A percentile compares a stretch with the other conserved stretches of the same genome.
These are phyloP conservation scores for Steatornis caripensis DNA, from an alignment of 2,113 vertebrate genomes.

Conservation along the genomic window DNA sequence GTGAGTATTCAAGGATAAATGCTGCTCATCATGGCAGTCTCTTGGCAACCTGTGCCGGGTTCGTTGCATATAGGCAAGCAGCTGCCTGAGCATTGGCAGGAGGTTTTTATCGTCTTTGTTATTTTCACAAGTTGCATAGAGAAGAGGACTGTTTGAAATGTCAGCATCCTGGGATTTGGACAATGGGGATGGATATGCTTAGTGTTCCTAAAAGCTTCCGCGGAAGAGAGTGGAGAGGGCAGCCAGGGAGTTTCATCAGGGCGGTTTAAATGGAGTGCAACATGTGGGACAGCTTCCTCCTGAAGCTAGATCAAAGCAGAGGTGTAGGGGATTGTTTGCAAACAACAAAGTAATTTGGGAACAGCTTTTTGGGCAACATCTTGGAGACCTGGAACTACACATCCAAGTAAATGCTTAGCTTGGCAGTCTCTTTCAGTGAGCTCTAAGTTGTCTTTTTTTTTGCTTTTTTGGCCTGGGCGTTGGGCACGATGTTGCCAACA, in stretches of 20 bases:
- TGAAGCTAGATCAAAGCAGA: background rate
- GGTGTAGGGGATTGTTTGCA: background rate
- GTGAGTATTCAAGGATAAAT: slow-evolving; percentile 9
- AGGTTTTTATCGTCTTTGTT: slow-evolving; percentile 23
- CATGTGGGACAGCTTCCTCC: background rate
- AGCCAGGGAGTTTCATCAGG: background rate
- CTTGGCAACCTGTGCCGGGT: slow-evolving; percentile 2
- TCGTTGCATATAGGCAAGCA: background rate
- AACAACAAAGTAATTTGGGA: background rate
- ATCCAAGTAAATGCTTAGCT: background rate
- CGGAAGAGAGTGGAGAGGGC: background rate
- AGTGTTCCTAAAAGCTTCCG: background rate
- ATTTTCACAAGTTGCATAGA: background rate
- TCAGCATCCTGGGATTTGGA: background rate
- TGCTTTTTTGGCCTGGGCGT: background rate
- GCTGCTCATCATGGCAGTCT: slow-evolving; percentile 13
- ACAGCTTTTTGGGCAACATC: background rate
- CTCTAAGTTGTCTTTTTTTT: background rate
- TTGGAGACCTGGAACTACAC: background rate
- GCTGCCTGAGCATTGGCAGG: background rate
- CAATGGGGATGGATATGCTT: background rate
- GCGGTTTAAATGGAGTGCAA: background rate
- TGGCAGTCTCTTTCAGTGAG: background rate
- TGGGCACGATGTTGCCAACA: background rate
- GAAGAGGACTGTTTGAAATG: background rate